Conservation (phyloP, 2,113 vertebrate genomes). For the Mastomys coucha region DNA sequence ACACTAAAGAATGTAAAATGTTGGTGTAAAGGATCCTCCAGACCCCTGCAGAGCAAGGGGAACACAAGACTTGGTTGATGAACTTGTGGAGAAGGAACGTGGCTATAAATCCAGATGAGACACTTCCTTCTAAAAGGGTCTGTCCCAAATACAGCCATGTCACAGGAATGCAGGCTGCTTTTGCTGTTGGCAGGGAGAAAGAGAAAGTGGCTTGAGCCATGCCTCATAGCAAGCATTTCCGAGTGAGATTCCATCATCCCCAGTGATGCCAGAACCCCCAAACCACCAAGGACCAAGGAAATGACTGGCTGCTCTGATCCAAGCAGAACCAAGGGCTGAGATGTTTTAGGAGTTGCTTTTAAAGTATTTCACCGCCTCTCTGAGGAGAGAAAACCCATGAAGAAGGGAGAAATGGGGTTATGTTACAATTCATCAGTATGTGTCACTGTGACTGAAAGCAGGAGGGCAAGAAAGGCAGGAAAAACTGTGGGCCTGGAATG, state of each 20-base stretch:
- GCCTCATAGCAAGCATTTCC: slow-evolving; percentile 62
- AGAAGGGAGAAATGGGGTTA: slow-evolving; percentile 51
- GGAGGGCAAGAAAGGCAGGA: background rate
- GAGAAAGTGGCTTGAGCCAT: slow-evolving; percentile 62
- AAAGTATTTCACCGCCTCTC: slow-evolving; percentile 65
- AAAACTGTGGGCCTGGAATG: background rate
- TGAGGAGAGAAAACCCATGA: slow-evolving; percentile 71
- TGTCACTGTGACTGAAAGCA: slow-evolving; percentile 48
- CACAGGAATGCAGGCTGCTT: slow-evolving; percentile 72
- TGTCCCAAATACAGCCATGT: slow-evolving; percentile 14
- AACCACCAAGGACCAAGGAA: slow-evolving; percentile 40
- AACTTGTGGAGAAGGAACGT: slow-evolving; percentile 28
- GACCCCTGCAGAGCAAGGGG: background rate
- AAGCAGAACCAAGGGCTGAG: slow-evolving; percentile 54
- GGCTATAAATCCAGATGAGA: background rate
- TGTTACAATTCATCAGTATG: slow-evolving; percentile 56
- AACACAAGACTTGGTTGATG: slow-evolving; percentile 66
- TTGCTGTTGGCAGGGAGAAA: slow-evolving; percentile 61
- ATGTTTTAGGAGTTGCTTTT: background rate
- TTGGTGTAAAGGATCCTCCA: slow-evolving; percentile 33
- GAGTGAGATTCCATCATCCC: slow-evolving; percentile 63
- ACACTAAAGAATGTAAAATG: slow-evolving; percentile 40
- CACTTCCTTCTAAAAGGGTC: slow-evolving; percentile 7
- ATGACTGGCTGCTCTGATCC: slow-evolving; percentile 63
- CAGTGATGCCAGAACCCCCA: slow-evolving; percentile 71